Conservation (phyloP, 1,140 invertebrate genomes). For the Tribolium madens region DNA sequence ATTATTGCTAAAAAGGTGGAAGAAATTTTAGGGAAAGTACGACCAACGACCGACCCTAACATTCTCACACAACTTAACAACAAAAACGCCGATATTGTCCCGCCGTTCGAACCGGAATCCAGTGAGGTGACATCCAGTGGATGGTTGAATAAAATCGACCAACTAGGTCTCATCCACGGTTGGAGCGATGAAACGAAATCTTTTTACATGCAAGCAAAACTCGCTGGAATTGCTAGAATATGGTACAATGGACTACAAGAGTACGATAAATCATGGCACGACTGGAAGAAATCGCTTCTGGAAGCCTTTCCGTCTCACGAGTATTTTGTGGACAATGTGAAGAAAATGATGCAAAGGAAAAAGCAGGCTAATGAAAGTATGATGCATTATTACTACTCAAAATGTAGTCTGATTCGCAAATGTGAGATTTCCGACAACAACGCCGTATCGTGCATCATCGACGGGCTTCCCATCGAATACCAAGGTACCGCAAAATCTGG, state of each 20-base stretch:
- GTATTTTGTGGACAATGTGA: neutral
- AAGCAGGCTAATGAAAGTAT: neutral
- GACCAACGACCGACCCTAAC: no score
- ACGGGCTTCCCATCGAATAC: neutral
- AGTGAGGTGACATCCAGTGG: neutral
- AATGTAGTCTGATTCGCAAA: neutral
- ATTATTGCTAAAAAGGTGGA: no score
- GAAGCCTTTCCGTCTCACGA: constrained; percentile 16
- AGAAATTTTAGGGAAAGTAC: no score
- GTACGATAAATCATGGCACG: neutral
- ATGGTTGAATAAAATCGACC: constrained; percentile 13
- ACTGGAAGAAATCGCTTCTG: neutral
- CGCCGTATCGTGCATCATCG: neutral
- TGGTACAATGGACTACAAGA: neutral
- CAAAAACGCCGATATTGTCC: no score
- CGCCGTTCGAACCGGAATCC: neutral
- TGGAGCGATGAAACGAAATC: constrained; percentile 6
- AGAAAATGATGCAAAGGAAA: neutral
- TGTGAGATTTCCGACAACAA: neutral
- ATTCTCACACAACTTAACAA: no score
- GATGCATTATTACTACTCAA: no score
- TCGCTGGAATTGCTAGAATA: neutral
- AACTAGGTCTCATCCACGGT: neutral
- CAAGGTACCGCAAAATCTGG: neutral
- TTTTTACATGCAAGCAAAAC: neutral